Conservation (phyloP, 92 coral and sea anemone genomes). For the Epizoanthus scotinus region DNA sequence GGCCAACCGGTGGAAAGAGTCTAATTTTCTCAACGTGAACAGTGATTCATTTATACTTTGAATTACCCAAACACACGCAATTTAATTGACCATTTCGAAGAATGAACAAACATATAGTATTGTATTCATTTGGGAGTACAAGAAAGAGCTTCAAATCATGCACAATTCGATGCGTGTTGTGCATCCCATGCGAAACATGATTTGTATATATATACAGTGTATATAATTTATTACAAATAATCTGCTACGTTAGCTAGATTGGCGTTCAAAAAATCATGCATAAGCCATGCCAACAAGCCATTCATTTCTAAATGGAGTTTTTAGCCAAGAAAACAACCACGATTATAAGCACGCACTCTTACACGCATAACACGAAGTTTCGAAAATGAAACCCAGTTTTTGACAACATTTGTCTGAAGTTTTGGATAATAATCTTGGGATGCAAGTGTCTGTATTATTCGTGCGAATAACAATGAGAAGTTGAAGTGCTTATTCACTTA, state of each 20-base stretch:
- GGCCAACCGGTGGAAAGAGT: neutral
- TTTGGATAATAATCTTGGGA: constrained; percentile 7
- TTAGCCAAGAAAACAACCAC: neutral
- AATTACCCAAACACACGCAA: neutral
- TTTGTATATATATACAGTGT: neutral
- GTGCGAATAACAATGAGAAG: constrained; percentile 13
- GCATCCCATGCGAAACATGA: neutral
- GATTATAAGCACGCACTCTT: constrained; percentile 3
- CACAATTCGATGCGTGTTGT: too few species aligned
- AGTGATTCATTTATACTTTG: neutral
- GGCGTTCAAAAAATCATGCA: neutral
- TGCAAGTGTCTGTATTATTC: constrained; percentile 31
- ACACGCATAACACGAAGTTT: too few species aligned
- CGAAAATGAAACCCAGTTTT: neutral
- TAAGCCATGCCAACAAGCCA: too few species aligned
- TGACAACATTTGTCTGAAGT: constrained; percentile 34
- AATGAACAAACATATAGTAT: neutral
- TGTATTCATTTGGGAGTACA: neutral
- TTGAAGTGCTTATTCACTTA: neutral
- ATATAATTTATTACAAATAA: neutral
- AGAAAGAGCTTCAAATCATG: neutral
- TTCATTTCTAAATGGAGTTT: too few species aligned
- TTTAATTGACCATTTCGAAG: neutral
- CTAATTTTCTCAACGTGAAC: neutral
- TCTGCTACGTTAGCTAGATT: neutral